A percentile compares a stretch with the other conserved stretches of the same genome.
These are phyloP conservation scores for Temnothorax nylanderi DNA, from an alignment of 1,140 invertebrate species.

Conservation along the genomic window DNA sequence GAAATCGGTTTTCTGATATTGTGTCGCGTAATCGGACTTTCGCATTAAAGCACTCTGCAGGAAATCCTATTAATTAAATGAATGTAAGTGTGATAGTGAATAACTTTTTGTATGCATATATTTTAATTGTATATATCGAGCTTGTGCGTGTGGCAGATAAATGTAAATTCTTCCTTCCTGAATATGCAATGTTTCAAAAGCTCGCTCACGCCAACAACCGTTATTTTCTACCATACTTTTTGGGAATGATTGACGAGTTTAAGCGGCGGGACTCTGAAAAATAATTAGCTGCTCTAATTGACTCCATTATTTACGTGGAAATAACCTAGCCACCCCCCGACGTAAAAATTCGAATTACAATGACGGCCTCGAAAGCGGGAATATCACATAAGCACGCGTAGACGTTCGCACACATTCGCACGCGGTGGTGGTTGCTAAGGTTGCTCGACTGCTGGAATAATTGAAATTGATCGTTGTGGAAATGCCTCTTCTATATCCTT, in stretches of 20 bases:
- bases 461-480: conserved; percentile 70
- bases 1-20: conserved; percentile 1
- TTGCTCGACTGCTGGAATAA: conserved; percentile 58
- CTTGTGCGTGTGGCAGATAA: conserved; percentile 53
- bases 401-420: conserved; percentile 17
- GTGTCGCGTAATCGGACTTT: neutral
- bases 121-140: conserved; percentile 45
- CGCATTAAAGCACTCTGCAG: neutral
- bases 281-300: conserved; percentile 70
- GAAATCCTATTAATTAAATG: conserved; percentile 49
- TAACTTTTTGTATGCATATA: conserved; percentile 44
- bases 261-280: conserved; percentile 53
- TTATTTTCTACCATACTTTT: conserved; percentile 55
- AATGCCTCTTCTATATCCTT: conserved; percentile 56
- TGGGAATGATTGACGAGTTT: conserved; percentile 59
- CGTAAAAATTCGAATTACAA: conserved; percentile 57
- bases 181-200: conserved; percentile 68
- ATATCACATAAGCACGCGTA: conserved; percentile 20
- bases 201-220: conserved; percentile 32
- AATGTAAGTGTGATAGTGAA: conserved; percentile 37
- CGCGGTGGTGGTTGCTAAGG: neutral
- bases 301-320: conserved; percentile 63
- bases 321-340: conserved; percentile 15
- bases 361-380: conserved; percentile 33
- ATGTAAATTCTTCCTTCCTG: conserved; percentile 67